Percentiles rank a stretch among this genome's conserved stretches.
Evolutionary conservation across 2,113 vertebrate genomes (phyloP).

Genomic region (Corydoras sp.): DNA sequence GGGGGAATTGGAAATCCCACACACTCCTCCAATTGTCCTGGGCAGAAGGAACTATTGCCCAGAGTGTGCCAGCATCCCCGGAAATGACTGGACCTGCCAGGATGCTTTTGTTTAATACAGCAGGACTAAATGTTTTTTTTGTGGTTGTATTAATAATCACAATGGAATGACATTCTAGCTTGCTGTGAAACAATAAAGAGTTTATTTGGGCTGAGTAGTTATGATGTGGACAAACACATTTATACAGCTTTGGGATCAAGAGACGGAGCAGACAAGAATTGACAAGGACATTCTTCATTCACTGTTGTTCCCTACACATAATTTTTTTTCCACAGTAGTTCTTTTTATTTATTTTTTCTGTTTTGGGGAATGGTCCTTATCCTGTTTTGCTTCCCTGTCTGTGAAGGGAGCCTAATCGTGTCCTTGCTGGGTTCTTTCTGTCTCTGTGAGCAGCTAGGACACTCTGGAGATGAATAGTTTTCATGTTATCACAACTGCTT

Average conservation of each 20-base stretch:
- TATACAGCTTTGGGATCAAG: background rate
- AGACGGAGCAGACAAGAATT: conserved; percentile 50
- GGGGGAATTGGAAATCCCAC: conserved; percentile 13
- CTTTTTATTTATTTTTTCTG: background rate
- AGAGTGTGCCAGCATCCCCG: conserved; percentile 9
- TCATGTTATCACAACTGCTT: background rate
- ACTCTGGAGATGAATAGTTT: background rate
- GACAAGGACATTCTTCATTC: conserved; percentile 32
- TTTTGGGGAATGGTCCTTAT: conserved; percentile 4
- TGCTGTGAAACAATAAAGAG: too few relatives aligned
- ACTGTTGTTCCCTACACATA: background rate
- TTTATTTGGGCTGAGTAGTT: background rate
- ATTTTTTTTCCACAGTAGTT: conserved; percentile 10
- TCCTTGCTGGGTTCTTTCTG: background rate
- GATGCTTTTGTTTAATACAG: conserved; percentile 35
- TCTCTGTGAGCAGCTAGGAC: background rate
- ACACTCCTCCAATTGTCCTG: background rate
- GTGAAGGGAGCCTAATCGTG: conserved; percentile 5
- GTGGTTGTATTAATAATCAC: background rate
- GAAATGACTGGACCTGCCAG: conserved; percentile 12
- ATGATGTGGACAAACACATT: conserved; percentile 11
- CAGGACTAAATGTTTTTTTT: conserved; percentile 31
- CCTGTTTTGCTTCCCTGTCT: conserved; percentile 25
- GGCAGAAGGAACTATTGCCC: background rate
- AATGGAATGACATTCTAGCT: too few relatives aligned